These are phyloP conservation scores for Adineta ricciae DNA, from an alignment of 2,888 invertebrate genomes.

Conservation along the genomic window DNA sequence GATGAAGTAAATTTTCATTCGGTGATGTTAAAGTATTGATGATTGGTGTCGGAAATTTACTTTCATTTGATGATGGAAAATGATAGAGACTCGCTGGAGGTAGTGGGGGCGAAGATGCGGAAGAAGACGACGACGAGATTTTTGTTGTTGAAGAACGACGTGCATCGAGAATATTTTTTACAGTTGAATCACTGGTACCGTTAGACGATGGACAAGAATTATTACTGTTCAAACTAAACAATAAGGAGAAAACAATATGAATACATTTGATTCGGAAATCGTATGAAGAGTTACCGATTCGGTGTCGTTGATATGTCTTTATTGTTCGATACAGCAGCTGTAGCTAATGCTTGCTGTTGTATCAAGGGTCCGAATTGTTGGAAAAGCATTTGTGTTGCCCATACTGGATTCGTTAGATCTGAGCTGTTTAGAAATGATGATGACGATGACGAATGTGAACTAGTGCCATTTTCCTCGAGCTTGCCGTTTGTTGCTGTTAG, in stretches of 20 bases:
- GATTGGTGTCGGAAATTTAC: neutral
- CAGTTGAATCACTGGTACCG: neutral
- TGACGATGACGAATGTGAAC: neutral
- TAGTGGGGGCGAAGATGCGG: neutral
- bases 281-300: neutral
- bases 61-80: neutral
- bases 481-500: neutral
- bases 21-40: neutral
- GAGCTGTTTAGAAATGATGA: neutral
- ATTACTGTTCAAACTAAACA: neutral
- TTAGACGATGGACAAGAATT: neutral
- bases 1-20: neutral
- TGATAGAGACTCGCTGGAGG: neutral
- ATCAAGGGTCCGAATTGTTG: neutral
- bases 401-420: neutral
- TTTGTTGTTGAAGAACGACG: neutral
- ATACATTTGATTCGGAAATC: neutral
- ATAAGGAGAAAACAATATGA: neutral
- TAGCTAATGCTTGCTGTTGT: neutral
- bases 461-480: neutral
- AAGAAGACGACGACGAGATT: neutral
- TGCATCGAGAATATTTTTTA: constrained; percentile 1
- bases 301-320: neutral
- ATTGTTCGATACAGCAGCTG: neutral
- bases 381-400: neutral